Evolutionary conservation across 1,140 invertebrate genomes (phyloP), one percentile per base, ranked within the genome.

Genomic region (Grapholita molesta): DNA sequence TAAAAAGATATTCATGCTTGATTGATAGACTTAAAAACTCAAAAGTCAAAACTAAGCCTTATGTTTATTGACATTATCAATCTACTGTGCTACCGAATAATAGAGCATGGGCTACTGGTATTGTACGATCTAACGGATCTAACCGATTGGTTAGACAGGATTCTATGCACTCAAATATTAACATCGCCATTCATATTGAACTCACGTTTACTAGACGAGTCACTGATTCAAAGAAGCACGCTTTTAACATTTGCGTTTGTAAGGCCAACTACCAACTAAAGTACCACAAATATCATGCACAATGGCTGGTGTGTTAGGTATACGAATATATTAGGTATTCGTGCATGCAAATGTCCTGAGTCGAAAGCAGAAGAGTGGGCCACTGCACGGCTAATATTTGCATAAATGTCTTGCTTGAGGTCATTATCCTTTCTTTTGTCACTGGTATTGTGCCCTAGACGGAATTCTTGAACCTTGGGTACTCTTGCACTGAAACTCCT

Each of bases 311-410:
- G 42, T 18, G 6, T 30, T n/a, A n/a, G 28, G 42, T 21, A 48
- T 48, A 48, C 42, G 42, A 48, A 21, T 48, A 48, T 21, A 48
- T 25, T 61, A 61, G 12, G 55, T 61, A 61, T 61, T 61, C 25
- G 24, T 61, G 55, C 24, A 68, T 55, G 38, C 48, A 55, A 68
- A 55, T 55, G 21, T 68, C 33, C 32, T 25, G 67, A 57, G 48
- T 70, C 64, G 72, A 74, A 76, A 77, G 73, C 75, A 77, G 74
- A 84, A 81, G 83, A 81, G 81, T 83, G 75, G 75, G 72, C 72
- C 70, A 69, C 69, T 74, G 74, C 72, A 78, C 75, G 72, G 71
- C 75, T 75, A 74, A 76, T 75, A 83, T 83, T 78, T 81, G 77
- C 83, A 84, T 83, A 84, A 82, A 74, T 82, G 75, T 77, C 74